These are phyloP conservation scores for Zaprionus lachaisei DNA, from an alignment of 1,140 invertebrate genomes.

Conservation along the genomic window DNA sequence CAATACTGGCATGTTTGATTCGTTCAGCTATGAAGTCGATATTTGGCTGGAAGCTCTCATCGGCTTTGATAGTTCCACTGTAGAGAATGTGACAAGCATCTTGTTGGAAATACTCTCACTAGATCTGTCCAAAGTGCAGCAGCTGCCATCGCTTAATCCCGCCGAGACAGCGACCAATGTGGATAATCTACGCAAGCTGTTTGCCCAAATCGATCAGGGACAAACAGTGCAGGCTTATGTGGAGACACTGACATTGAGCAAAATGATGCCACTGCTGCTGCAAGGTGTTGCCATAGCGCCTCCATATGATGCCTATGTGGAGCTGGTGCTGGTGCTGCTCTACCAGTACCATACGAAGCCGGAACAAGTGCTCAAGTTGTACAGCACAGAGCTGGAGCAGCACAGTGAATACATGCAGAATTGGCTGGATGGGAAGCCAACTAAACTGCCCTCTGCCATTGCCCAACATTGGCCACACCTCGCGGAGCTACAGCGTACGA, in stretches of 20 bases:
- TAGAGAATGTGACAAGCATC: constrained; percentile 62
- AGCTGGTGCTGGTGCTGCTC: constrained; percentile 70
- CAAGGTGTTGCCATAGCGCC: constrained; percentile 62
- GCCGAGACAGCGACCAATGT: constrained; percentile 39
- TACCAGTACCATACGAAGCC: constrained; percentile 76
- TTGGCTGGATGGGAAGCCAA: constrained; percentile 38
- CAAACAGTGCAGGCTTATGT: constrained; percentile 78
- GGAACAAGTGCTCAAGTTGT: constrained; percentile 62
- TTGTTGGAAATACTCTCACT: constrained; percentile 59
- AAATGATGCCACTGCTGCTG: constrained; percentile 69
- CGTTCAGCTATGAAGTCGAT: constrained; percentile 87
- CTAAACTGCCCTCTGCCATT: constrained; percentile 32
- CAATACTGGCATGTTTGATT: constrained; percentile 87
- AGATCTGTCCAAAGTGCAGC: constrained; percentile 50
- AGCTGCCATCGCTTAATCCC: constrained; percentile 41
- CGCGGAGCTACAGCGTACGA: constrained; percentile 35
- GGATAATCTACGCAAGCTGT: constrained; percentile 66
- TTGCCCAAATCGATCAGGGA: constrained; percentile 75
- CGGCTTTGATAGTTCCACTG: constrained; percentile 59
- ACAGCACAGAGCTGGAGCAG: constrained; percentile 39
- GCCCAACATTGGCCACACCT: constrained; percentile 41
- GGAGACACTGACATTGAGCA: constrained; percentile 70
- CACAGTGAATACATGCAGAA: constrained; percentile 61
- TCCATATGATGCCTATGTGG: constrained; percentile 70
- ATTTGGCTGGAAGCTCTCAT: constrained; percentile 87